Evolutionary conservation across 2,888 invertebrate genomes (phyloP), one percentile per base, ranked within the genome.

Genomic region (Deilephila porcellus): DNA sequence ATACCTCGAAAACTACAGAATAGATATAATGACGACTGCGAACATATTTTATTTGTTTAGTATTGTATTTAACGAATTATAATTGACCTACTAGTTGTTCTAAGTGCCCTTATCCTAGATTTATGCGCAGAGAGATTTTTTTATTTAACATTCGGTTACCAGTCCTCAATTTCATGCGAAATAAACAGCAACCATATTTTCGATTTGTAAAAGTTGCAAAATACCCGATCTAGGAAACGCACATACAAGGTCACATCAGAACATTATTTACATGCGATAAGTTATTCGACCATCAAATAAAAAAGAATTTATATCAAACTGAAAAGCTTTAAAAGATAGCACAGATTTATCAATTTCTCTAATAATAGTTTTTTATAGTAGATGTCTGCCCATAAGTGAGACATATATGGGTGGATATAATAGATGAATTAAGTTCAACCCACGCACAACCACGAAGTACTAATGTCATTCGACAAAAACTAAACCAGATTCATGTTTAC

Each of bases 401-500:
- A 56, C n/a, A 4, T 56, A 5, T n/a, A n/a, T 2, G 56, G n/a
- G n/a, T 4, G 4, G 14, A 64, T 37, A 64, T 8, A 19, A 7
- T 37, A 25, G 6, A 45, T n/a, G 5, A 45, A 67, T 8, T 37
- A 20, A 25, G 20, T 67, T 67, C 20, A 11, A 37, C 64, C 45
- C 37, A 64, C 63, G 20, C 20, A 37, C 11, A 64, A 11, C 34
- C 63, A 17, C 45, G 45, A 5, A 20, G 20, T 0, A 52, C 0
- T 25, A 67, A 67, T 14, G 67, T 17, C 20, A 25, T 4, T 17
- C 20, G 34, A 63, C 63, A 67, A 67, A 67, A 67, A 67, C 67
- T 25, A 45, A 67, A 67, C 67, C 45, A 37, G 67, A 52, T 56
- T 67, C 25, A 25, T 45, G 25, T 52, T 67, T 67, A 67, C n/a